A percentile compares a stretch with the other conserved stretches of the same genome.
Conservation (phyloP, 2,797 vertebrate species). For the Scleropages formosus region DNA sequence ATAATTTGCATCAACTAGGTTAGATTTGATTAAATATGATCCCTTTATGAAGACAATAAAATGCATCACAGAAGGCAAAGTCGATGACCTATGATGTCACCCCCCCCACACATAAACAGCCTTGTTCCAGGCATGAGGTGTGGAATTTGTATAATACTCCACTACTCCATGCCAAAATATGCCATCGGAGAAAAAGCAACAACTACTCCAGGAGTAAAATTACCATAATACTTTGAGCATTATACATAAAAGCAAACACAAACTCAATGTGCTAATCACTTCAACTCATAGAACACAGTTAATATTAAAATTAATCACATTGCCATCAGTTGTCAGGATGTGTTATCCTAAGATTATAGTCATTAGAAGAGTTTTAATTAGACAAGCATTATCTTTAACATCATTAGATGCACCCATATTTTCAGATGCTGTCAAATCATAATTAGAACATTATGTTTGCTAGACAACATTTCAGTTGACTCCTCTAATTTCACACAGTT, state of each 20-base stretch:
- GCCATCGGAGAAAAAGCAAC: not conserved
- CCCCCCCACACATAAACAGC: constrained; percentile 49
- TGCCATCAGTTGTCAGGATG: not conserved
- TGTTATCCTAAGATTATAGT: constrained; percentile 5
- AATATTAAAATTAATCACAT: constrained; percentile 16
- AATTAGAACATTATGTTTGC: constrained; percentile 8
- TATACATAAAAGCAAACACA: not conserved
- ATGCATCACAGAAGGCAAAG: constrained; percentile 52
- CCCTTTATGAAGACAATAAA: constrained; percentile 40
- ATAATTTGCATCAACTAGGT: constrained; percentile 37
- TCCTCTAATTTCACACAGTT: not conserved
- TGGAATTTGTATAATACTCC: not conserved
- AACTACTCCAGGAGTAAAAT: not conserved
- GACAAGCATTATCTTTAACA: constrained; percentile 24
- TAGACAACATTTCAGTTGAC: not conserved
- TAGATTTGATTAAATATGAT: constrained; percentile 49
- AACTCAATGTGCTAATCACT: not conserved
- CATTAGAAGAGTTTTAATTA: constrained; percentile 18
- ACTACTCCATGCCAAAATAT: not conserved
- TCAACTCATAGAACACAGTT: constrained; percentile 13
- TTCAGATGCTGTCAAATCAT: not conserved
- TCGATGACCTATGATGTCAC: constrained; percentile 46
- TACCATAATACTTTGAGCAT: not conserved
- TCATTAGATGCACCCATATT: not conserved
- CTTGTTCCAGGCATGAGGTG: constrained; percentile 40